Evolutionary conservation across 2,797 vertebrate species (phyloP), one percentile per base, ranked within the genome.

Genomic region (Hippocampus kuda): DNA sequence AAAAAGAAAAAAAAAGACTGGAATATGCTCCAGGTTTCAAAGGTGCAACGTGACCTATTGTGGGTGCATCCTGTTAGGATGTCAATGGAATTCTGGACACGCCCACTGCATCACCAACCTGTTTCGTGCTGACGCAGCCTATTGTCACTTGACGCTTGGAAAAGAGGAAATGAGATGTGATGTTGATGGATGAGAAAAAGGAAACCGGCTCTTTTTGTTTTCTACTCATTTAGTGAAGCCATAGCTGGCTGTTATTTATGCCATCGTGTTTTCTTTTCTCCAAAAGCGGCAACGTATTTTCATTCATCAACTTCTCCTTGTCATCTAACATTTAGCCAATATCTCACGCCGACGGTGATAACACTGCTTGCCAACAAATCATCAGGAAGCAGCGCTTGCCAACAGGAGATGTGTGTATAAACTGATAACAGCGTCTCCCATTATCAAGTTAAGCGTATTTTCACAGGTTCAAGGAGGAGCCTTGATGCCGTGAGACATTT

Each of bases 341-440:
- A 9, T 48, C 44, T 65, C 24, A 10, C n/a, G 24, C 44, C 15
- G 3, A 65, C 42, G 18, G 16, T 48, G 63, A 65, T 48, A 65
- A 65, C 44, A 46, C 12, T 24, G 24, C 22, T 44, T 64, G 24
- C 24, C 63, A 16, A 9, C 41, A 64, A 44, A 64, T 27, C 24
- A 74, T 83, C 77, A 89, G 88, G 88, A 90, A 86, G 67, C 41
- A 46, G 11, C 60, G 49, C 67, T 48, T 13, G 64, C 77, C 77
- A 75, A 69, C 44, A 78, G 78, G 83, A 84, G 85, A 80, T 83
- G 46, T 87, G 84, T 63, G 70, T 49, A 76, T 61, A 71, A 24
- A 46, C 15, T 86, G 85, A 90, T 91, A 90, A 81, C 63, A 12
- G 27, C 69, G 67, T 77, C 65, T 73, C 42, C 27, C 48, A 48